Evolutionary conservation across 2,888 invertebrate species (phyloP), one percentile per base, ranked within the genome.

Genomic region (Corythucha ciliata): DNA sequence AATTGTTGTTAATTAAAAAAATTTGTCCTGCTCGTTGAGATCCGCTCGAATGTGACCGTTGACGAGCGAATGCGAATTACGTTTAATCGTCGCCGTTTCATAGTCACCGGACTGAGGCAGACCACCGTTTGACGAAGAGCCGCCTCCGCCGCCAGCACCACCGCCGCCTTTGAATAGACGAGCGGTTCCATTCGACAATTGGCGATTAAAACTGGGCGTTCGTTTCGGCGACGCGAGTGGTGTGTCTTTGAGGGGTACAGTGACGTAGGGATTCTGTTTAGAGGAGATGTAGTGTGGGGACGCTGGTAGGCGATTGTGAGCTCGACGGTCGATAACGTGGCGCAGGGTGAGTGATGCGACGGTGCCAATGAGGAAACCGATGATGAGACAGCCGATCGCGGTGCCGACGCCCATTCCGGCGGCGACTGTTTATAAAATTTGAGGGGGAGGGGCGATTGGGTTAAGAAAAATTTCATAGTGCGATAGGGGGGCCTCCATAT

Each of bases 241-340:
- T 64, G 83, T 80, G 67, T 87, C 86, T 65, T 83, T 83, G 54
- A 86, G 70, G 1, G 88, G 88, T 36, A 88, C 80, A 21, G 85
- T 81, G 55, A 86, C 84, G 67, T 88, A 88, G 58, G 85, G 82
- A 66, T 88, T 88, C 63, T 83, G 84, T 64, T 84, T 85, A 0
- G 81, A 75, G 24, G 83, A 79, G 60, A 83, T 84, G 65, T 87
- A 89, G 65, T 84, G 86, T 0, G 86, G 85, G 46, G 83, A 83
- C 34, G 83, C 79, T 0, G 83, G 81, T 3, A 84, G 77, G 29
- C 78, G 72, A 25, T 75, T 74, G 52, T 69, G 70, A 55, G 70
- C 64, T 60, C 66, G 66, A 64, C 66, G 45, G 22, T 50, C 53
- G 24, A 50, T 45, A 20, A 56, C 41, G 26, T 47, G 40, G 37